Evolutionary conservation across 37 sponge, comb jelly and placozoan genomes (phyloP).

Genomic region (Agelas oroides): DNA sequence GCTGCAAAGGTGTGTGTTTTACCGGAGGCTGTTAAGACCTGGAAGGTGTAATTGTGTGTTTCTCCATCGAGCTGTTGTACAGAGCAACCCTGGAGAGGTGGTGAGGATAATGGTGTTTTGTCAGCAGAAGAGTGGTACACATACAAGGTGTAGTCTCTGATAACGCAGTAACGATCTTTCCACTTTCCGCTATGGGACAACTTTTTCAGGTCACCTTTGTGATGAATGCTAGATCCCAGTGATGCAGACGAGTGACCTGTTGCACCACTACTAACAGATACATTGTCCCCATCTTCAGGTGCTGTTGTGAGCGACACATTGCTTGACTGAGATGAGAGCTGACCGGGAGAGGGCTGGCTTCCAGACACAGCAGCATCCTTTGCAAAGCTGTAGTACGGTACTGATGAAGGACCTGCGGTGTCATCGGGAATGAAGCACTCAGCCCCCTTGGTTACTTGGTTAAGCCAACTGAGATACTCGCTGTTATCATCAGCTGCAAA

Average conservation of each 20-base stretch:
- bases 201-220: slow-evolving; percentile 63
- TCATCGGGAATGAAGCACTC: slow-evolving; percentile 36
- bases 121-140: slow-evolving; percentile 41
- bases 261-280: not conserved
- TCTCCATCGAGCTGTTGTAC: slow-evolving; percentile 31
- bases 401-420: slow-evolving; percentile 6
- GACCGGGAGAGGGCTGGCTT: not conserved
- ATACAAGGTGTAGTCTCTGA: slow-evolving; percentile 41
- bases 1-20: slow-evolving; percentile 66
- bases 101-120: slow-evolving; percentile 38
- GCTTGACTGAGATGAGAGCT: not conserved
- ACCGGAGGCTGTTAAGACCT: not conserved
- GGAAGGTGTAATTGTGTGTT: slow-evolving; percentile 25
- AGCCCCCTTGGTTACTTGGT: slow-evolving; percentile 60
- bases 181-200: slow-evolving; percentile 56
- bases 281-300: not conserved
- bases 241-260: not conserved
- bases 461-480: slow-evolving; percentile 54
- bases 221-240: not conserved
- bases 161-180: slow-evolving; percentile 54
- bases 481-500: slow-evolving; percentile 46
- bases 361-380: not conserved
- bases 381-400: slow-evolving; percentile 24
- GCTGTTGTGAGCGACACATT: not conserved
- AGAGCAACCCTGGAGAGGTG: slow-evolving; percentile 45